A percentile compares a stretch with the other conserved stretches of the same genome.
phyloP scores from a whole-genome alignment of 2,888 invertebrate species.

The Ochropleura leucogaster region DNA sequence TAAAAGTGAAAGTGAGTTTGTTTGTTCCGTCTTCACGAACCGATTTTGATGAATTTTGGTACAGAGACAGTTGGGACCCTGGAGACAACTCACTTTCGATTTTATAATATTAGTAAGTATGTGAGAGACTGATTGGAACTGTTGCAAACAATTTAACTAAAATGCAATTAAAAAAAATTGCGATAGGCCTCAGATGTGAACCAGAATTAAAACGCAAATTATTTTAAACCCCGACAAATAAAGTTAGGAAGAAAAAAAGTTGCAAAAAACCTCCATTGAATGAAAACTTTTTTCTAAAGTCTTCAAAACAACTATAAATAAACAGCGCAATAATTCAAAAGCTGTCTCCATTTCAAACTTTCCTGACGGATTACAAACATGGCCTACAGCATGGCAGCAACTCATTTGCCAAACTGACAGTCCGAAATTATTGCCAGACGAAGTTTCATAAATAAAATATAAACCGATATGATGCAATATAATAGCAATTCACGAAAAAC shows the following conservation, averaged over 20 bases:
- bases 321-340: conserved; percentile 27
- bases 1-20: no score
- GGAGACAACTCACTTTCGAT: no score
- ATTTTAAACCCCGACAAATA: no score
- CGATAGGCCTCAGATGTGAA: no score
- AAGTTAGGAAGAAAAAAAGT: not conserved
- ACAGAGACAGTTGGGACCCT: no score
- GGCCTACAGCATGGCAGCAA: conserved; percentile 16
- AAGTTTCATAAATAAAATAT: conserved; percentile 49
- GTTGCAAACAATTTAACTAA: no score
- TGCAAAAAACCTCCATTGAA: not conserved
- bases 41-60: no score
- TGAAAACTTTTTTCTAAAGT: not conserved
- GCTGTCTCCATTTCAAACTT: conserved; percentile 23
- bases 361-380: conserved; percentile 25
- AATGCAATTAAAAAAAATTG: no score
- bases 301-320: conserved; percentile 25
- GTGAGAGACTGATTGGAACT: no score
- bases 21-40: no score
- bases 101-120: no score
- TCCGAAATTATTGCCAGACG: conserved; percentile 44
- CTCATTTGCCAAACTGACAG: conserved; percentile 52
- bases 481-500: conserved; percentile 67
- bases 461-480: conserved; percentile 61
- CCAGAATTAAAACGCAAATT: no score